Conservation (phyloP, 64 coral and sea anemone genomes). For the Dendronephthya gigantea region DNA sequence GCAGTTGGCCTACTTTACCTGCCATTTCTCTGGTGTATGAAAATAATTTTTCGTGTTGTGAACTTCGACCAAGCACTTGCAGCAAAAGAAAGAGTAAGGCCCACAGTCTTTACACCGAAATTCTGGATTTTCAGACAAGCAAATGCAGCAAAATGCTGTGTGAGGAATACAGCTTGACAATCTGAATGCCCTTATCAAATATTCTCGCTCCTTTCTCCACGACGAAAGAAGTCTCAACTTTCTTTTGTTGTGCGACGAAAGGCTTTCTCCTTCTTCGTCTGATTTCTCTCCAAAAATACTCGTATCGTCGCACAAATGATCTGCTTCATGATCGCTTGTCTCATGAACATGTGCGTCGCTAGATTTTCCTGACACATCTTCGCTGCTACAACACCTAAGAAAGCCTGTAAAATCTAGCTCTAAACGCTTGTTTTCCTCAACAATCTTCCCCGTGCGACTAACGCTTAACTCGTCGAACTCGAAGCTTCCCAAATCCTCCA, state of each 20-base stretch:
- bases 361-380: background rate
- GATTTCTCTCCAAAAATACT: background rate
- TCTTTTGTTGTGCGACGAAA: background rate
- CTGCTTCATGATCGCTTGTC: background rate
- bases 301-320: background rate
- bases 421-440: background rate
- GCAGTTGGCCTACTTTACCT: background rate
- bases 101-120: conserved; percentile 17
- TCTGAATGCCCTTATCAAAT: background rate
- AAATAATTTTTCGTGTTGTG: background rate
- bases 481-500: conserved; percentile 6
- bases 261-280: background rate
- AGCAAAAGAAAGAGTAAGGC: background rate
- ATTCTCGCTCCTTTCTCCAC: background rate
- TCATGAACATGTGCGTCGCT: background rate
- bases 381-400: background rate
- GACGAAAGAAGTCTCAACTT: conserved; percentile 4
- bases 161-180: background rate
- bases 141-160: background rate
- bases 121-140: background rate
- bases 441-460: background rate
- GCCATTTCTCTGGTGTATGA: background rate
- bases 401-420: background rate
- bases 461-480: conserved; percentile 1
- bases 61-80: background rate